Evolutionary conservation across 1,140 invertebrate species (phyloP), one percentile per base, ranked within the genome.

Genomic region (Drosophila ironensis): DNA sequence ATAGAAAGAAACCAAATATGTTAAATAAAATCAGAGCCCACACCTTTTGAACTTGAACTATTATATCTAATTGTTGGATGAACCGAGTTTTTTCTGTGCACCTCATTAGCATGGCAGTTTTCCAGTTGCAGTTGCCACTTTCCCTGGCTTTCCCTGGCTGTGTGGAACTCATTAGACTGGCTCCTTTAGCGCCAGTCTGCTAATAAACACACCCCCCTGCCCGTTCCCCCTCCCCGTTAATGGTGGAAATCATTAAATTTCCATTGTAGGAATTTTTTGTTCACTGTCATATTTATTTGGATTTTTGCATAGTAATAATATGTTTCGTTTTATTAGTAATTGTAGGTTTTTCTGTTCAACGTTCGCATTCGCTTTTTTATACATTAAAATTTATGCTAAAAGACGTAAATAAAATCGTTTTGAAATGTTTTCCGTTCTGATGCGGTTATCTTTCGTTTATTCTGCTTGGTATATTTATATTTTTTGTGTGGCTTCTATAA

Each of bases 251-350:
- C 47, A 71, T 70, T 52, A 60, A 41, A 19, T 16, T 46, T 12
- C 16, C 24, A 69, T 69, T 67, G 7, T 40, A 60, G 8, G 20
- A 1, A 28, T 35, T 40, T 40, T 48, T 44, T 66, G 20, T 59
- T 69, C 67, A 64, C 45, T 63, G 42, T 80, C 30, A 27, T 77
- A 82, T 82, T 82, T 82, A 82, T 82, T 73, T 82, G 73, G 78
- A 84, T 84, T 84, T 72, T 84, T 45, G 78, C 78, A 82, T 84
- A 77, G 69, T 84, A 78, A 74, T 84, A 71, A 86, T 84, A 84
- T 73, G 63, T 72, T 78, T 46, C 38, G 16, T 66, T 69, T 81
- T 59, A 80, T 80, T 80, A 75, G 72, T 76, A 75, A 59, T 59
- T 56, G 42, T 73, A 77, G 57, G 16, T 60, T 56, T 68, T 64